Conservation (phyloP, 2,113 vertebrate genomes). For the Todiramphus chloris region DNA sequence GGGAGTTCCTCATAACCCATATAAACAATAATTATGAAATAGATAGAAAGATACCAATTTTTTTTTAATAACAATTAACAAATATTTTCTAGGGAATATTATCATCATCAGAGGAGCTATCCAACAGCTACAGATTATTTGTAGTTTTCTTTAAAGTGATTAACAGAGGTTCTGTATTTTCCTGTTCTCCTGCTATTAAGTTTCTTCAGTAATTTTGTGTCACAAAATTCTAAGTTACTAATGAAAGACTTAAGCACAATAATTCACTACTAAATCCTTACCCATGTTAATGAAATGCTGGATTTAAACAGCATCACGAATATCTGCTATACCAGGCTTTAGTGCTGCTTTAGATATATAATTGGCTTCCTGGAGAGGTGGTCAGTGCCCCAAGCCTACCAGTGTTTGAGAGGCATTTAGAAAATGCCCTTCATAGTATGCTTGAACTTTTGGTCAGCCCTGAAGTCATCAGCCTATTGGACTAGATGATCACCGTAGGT, state of each 20-base stretch:
- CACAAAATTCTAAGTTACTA: neutral
- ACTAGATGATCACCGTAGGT: neutral
- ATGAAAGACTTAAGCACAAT: neutral
- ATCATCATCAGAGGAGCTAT: neutral
- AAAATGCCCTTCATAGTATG: neutral
- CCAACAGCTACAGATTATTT: neutral
- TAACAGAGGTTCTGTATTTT: neutral
- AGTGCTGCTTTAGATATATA: neutral
- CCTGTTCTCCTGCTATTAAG: neutral
- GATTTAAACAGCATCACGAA: neutral
- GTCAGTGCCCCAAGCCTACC: neutral
- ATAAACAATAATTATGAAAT: neutral
- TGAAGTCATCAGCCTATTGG: neutral
- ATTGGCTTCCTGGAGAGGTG: neutral
- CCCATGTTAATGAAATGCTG: neutral
- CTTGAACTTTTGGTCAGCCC: neutral
- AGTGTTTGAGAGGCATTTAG: neutral
- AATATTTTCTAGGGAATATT: neutral
- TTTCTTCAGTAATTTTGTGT: neutral
- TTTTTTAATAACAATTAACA: neutral
- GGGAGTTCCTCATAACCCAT: neutral
- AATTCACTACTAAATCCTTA: neutral
- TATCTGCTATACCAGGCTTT: neutral
- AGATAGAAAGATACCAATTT: neutral
- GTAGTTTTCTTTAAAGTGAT: neutral